phyloP scores from a whole-genome alignment of 2,888 invertebrate species.

The Elysia crispata region DNA sequence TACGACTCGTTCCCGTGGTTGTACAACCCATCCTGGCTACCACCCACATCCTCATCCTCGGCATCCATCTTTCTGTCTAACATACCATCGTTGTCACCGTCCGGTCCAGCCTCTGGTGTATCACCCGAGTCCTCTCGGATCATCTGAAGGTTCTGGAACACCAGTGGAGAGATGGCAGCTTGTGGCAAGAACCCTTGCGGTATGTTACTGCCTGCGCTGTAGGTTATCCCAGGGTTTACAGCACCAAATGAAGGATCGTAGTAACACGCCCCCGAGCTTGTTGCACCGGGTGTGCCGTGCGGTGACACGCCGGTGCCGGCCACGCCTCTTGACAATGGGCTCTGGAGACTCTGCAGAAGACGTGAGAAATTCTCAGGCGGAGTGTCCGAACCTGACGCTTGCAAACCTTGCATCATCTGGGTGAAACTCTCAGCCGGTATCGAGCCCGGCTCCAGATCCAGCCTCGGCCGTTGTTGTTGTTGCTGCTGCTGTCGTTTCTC shows the following conservation, averaged over 20 bases:
- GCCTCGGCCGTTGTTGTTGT: too few relatives aligned
- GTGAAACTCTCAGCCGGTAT: constrained; percentile 44
- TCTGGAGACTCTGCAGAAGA: constrained; percentile 49
- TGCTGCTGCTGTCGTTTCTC: background rate
- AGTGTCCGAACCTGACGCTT: constrained; percentile 57
- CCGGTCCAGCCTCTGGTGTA: constrained; percentile 38
- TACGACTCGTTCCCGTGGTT: background rate
- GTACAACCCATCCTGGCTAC: constrained; percentile 27
- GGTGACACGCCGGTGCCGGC: too few relatives aligned
- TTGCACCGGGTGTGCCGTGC: background rate
- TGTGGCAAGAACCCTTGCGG: constrained; percentile 52
- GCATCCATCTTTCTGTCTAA: constrained; percentile 52
- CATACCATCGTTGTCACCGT: constrained; percentile 39
- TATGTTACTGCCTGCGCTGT: background rate
- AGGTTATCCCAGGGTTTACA: too few relatives aligned
- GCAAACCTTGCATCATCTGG: constrained; percentile 49
- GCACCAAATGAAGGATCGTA: too few relatives aligned
- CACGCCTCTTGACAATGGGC: background rate
- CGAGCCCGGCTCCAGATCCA: constrained; percentile 32
- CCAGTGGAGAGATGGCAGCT: constrained; percentile 73
- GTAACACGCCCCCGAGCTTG: background rate
- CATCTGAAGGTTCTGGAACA: constrained; percentile 75
- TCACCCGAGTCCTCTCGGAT: constrained; percentile 76
- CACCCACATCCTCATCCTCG: constrained; percentile 48
- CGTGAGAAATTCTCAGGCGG: constrained; percentile 60